Evolutionary conservation across 2,888 invertebrate genomes (phyloP), one percentile per base, ranked within the genome.

Genomic region (Cryptocheilus praepositus): DNA sequence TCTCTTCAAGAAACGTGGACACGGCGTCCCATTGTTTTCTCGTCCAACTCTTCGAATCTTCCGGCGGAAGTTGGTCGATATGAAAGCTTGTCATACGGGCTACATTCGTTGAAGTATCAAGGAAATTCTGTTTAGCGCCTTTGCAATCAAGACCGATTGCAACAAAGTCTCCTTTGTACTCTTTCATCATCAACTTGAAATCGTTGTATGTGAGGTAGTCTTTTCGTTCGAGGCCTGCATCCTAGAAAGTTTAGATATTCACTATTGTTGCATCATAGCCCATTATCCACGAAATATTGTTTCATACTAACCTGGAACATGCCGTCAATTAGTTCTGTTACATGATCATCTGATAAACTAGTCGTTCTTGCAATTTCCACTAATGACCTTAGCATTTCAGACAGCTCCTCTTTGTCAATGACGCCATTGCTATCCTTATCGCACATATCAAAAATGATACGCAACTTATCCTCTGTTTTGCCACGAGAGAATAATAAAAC

Each of bases 361-460:
- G 96, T 96, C 0, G 97, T 97, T 76, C 97, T 92, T 0, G 97
- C 97, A 64, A 98, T 97, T 89, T 97, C 97, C 0, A 98, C 97
- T 28, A 98, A 89, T 0, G 97, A 97, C 19, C 97, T 91, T 84
- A 98, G 90, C 95, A 98, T 97, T 88, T 97, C 97, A 21, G 96
- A 96, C 19, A 98, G 90, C 85, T 98, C 98, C 0, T 93, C 94
- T 83, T 98, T 97, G 84, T 98, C 97, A 66, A 98, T 98, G 0
- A 96, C 96, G 0, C 98, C 97, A 81, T 97, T 97, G 16, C 96
- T 93, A 85, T 98, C 96, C 81, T 97, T 96, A 86, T 98, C 98
- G 83, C 98, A 98, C 98, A 98, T 98, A 88, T 98, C 97, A 85
- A 98, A 98, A 75, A 98, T 96, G 43, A 98, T 97, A 4, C 97